Base-by-base conservation (phyloP, 2,113 vertebrate species). In the Hemicordylus capensis region DNA sequence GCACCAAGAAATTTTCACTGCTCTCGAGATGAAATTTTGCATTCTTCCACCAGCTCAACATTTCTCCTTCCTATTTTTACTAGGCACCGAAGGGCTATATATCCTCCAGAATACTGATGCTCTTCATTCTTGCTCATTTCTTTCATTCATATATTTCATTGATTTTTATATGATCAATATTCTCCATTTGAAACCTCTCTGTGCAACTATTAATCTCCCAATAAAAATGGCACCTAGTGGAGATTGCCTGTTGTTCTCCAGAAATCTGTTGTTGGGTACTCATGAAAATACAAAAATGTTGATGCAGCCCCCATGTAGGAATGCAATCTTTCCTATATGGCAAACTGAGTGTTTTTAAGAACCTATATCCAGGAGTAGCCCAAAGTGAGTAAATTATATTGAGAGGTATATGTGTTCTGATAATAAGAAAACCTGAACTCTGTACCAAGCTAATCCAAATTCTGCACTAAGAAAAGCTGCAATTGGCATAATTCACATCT, bases 111-210 rank as follows among this genome's bases (percentile, higher is more conserved):
- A 85, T 67, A 4, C 28, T 26, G 81, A 58, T 70, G 64, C 31
- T 37, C 82, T 85, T 88, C 58, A 39, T 64, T 84, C 26, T 66
- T 84, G 42, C 59, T 84, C 63, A 67, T 22, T 48, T 85, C 51
- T 66, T 66, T 89, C 44, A 42, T 73, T 80, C 66, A 46, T 85
- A 74, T 63, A 59, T 85, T 61, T 79, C 81, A 79, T 59, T 73
- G 84, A 80, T 85, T 80, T 85, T 85, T 72, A n/a, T 76, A 24
- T 63, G 31, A 88, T 34, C 34, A 70, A 10, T 58, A 20, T 63
- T 80, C 28, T 77, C 24, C 8, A 44, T 54, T 72, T 87, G 63
- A 61, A 19, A 66, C 84, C 79, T 77, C 63, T 78, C 72, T 64
- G 31, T 64, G 2, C 48, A 76, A 31, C 46, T 34, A 22, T 87